Evolutionary conservation across 2,888 invertebrate genomes (phyloP), one percentile per base, ranked within the genome.

Genomic region (Macropis europaea): DNA sequence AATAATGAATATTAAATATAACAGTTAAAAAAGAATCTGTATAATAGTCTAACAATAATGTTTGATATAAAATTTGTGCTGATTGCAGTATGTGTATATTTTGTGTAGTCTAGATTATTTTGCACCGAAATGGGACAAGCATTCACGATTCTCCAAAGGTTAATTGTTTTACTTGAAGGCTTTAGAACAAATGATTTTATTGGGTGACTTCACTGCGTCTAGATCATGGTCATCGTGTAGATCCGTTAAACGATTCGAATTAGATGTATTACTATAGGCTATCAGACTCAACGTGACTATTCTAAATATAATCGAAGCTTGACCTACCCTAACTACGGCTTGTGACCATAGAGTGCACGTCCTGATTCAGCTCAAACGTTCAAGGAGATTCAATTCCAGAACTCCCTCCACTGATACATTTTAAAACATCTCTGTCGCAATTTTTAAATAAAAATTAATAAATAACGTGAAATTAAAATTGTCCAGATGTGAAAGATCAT

Each of bases 301-400:
- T 68, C 73, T 74, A 74, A 74, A 73, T 68, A 68, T 63, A 73
- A 62, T 74, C 48, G 60, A 73, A 60, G 68, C 62, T 34, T 56
- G 68, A 74, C 73, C 79, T 78, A 73, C 45, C 78, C 61, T 43
- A 75, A 76, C 72, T 56, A 24, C 43, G 1, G 26, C 48, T 50
- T 32, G 45, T 54, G 64, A 60, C 48, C 54, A 61, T 42, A 71
- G 60, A 56, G 36, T n/a, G 30, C 68, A 19, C 34, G 57, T 26
- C 40, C 22, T 36, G 56, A 69, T 64, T 47, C 57, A 62, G 43
- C 70, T 57, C 24, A 47, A 72, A 52, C 62, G 68, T 56, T 61
- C 69, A 57, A 72, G 62, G 69, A 69, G 69, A 72, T 53, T 32
- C 30, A 19, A 28, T 3, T 48, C 34, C 34, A 48, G 9, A 11